A percentile compares a stretch with the other conserved stretches of the same genome.
phyloP scores from a whole-genome alignment of 92 coral and sea anemone genomes.

The Metridium senile region DNA sequence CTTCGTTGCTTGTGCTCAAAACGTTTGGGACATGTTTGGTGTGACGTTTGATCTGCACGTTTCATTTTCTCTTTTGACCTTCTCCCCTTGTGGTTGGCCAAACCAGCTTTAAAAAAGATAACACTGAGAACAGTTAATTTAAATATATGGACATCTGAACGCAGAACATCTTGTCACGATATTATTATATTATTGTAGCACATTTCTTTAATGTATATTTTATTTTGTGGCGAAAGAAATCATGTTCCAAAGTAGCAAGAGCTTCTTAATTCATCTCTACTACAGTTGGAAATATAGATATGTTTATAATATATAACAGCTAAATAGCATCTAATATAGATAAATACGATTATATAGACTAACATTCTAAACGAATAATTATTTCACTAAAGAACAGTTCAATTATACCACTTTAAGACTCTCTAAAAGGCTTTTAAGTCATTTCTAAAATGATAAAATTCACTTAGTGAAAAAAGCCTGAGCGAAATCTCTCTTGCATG shows the following conservation, averaged over 20 bases:
- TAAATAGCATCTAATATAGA: slow-evolving; percentile 39
- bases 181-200: too few species aligned
- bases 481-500: slow-evolving; percentile 14
- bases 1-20: too few species aligned
- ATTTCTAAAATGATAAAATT: neutral
- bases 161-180: too few species aligned
- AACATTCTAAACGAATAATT: neutral
- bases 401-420: neutral
- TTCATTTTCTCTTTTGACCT: too few species aligned
- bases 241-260: neutral
- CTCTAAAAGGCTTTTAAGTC: neutral
- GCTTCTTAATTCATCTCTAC: neutral
- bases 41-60: too few species aligned
- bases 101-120: too few species aligned
- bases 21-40: too few species aligned
- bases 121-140: too few species aligned
- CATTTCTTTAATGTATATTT: neutral
- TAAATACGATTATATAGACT: slow-evolving; percentile 12
- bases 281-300: neutral
- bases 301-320: neutral
- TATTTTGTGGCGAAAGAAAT: neutral
- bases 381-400: neutral
- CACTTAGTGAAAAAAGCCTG: neutral
- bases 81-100: too few species aligned
- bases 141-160: too few species aligned